A percentile compares a stretch with the other conserved stretches of the same genome.
Evolutionary conservation across 2,888 invertebrate genomes (phyloP).

Genomic region (Rhabditophanes sp.): DNA sequence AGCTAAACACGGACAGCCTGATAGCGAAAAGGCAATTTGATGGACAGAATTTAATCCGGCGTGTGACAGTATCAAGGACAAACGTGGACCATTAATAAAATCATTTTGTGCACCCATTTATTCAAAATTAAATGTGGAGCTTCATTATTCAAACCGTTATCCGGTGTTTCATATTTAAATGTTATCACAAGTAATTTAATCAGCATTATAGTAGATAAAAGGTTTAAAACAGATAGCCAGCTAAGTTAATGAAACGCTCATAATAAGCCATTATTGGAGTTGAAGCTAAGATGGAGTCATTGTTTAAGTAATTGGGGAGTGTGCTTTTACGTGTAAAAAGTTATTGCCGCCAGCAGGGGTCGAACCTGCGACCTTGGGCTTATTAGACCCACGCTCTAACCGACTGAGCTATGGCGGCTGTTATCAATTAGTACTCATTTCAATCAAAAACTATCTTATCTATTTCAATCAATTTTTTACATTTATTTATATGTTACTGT

Average conservation of each 20-base stretch:
- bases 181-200: slow-evolving; percentile 9
- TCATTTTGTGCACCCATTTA: slow-evolving; percentile 12
- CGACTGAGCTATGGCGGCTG: slow-evolving; percentile 43
- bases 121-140: slow-evolving; percentile 7
- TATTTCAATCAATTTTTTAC: too few relatives aligned
- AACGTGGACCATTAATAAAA: slow-evolving; percentile 3
- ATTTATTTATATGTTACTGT: too few relatives aligned
- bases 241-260: too few relatives aligned
- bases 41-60: too few relatives aligned
- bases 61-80: slow-evolving; percentile 4
- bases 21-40: too few relatives aligned
- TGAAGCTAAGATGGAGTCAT: too few relatives aligned
- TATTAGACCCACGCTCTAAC: slow-evolving; percentile 44
- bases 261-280: too few relatives aligned
- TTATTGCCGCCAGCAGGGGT: slow-evolving; percentile 43
- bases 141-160: slow-evolving; percentile 7
- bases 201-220: slow-evolving; percentile 9
- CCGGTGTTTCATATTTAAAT: slow-evolving; percentile 12
- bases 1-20: too few relatives aligned
- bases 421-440: too few relatives aligned
- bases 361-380: slow-evolving; percentile 44
- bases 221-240: slow-evolving; percentile 7
- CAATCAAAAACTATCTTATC: too few relatives aligned
- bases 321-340: too few relatives aligned
- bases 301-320: too few relatives aligned